These are phyloP conservation scores for Temnothorax rugatulus DNA, from an alignment of 2,888 invertebrate genomes.

Conservation along the genomic window DNA sequence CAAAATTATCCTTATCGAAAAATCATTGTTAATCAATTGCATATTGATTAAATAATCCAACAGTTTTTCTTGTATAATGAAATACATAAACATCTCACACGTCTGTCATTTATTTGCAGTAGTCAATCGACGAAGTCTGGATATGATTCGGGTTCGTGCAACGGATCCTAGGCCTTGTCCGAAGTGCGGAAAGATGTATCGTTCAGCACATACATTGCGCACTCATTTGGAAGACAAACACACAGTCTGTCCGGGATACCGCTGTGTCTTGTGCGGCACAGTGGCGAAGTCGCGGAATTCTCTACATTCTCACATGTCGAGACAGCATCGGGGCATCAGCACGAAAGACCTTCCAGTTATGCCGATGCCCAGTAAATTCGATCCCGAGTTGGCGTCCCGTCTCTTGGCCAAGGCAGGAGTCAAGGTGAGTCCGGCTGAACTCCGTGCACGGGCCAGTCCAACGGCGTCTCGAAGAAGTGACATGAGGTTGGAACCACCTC, in stretches of 20 bases:
- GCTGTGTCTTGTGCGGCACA: constrained; percentile 96
- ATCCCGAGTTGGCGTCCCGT: constrained; percentile 94
- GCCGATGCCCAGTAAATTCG: constrained; percentile 97
- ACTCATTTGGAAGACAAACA: constrained; percentile 98
- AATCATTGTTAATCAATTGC: not conserved
- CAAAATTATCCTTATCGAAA: not conserved
- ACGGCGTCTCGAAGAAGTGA: constrained; percentile 93
- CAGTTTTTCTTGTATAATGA: not conserved
- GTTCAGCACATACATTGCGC: constrained; percentile 95
- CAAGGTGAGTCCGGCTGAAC: constrained; percentile 94
- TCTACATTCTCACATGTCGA: constrained; percentile 97
- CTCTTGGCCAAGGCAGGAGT: constrained; percentile 95
- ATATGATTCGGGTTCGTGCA: constrained; percentile 94
- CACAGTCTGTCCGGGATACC: constrained; percentile 96
- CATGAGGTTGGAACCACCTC: constrained; percentile 92
- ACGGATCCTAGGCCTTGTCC: constrained; percentile 97
- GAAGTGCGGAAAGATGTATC: constrained; percentile 96
- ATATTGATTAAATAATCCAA: not conserved
- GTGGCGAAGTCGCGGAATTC: constrained; percentile 97
- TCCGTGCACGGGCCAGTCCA: constrained; percentile 94
- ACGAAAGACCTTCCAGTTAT: constrained; percentile 97
- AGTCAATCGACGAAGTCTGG: constrained; percentile 90
- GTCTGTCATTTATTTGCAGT: constrained; percentile 70
- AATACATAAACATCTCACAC: not conserved
- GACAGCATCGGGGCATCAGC: constrained; percentile 96